phyloP scores from a whole-genome alignment of 1,140 invertebrate genomes.

The Asbolus verrucosus region DNA sequence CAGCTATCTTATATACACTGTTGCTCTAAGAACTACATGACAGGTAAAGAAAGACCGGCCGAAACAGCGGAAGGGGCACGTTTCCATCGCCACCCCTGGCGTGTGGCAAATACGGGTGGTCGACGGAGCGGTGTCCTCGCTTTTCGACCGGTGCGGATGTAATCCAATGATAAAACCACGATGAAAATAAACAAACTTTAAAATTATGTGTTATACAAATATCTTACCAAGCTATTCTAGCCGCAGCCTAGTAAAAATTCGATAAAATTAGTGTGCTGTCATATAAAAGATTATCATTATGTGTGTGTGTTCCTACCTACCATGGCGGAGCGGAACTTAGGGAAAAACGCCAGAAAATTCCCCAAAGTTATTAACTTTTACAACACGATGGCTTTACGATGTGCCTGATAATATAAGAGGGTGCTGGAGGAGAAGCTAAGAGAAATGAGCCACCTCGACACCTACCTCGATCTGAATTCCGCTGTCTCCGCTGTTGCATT shows the following conservation, averaged over 20 bases:
- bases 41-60: constrained; percentile 13
- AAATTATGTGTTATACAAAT: constrained; percentile 51
- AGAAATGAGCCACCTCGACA: not conserved
- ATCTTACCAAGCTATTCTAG: constrained; percentile 66
- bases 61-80: not conserved
- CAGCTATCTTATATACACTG: constrained; percentile 4
- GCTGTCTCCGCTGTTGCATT: constrained; percentile 82
- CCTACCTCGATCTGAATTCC: constrained; percentile 78
- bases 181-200: constrained; percentile 20
- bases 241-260: constrained; percentile 64
- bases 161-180: constrained; percentile 27
- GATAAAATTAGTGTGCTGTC: constrained; percentile 58
- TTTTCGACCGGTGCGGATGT: not conserved
- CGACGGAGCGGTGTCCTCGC: not conserved
- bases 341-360: no score
- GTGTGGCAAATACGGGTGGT: no score
- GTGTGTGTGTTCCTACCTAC: constrained; percentile 36
- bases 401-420: not conserved
- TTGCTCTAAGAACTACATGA: constrained; percentile 41
- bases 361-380: not conserved
- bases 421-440: constrained; percentile 8
- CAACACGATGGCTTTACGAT: constrained; percentile 3
- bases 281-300: constrained; percentile 37
- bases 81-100: not conserved
- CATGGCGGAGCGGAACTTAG: not conserved